A percentile compares a stretch with the other conserved stretches of the same genome.
Evolutionary conservation across 2,888 invertebrate genomes (phyloP).

Genomic region (Seira ritae): DNA sequence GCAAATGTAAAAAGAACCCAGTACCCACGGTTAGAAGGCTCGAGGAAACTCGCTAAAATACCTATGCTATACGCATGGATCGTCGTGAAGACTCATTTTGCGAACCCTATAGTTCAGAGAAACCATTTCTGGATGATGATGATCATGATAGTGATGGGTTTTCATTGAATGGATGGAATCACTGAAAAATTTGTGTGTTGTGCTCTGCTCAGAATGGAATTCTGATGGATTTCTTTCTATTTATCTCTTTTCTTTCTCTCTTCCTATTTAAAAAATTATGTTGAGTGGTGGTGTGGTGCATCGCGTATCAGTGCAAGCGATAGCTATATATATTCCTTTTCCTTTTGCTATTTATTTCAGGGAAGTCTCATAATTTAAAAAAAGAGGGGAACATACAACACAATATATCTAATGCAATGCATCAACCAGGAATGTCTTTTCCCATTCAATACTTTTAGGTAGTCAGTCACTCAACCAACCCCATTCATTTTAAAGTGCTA

Average conservation of each 20-base stretch:
- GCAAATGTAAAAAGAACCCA: too few species aligned
- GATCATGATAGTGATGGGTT: not conserved
- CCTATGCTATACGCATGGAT: too few species aligned
- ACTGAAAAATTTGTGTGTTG: constrained; percentile 19
- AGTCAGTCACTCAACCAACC: not conserved
- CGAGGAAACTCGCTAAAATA: too few species aligned
- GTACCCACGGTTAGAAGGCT: too few species aligned
- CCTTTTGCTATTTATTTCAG: not conserved
- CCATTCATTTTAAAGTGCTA: constrained; percentile 11
- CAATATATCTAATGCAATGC: too few species aligned
- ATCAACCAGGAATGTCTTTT: not conserved
- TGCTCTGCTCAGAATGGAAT: constrained; percentile 12
- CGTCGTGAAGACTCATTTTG: too few species aligned
- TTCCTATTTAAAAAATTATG: not conserved
- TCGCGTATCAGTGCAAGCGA: constrained; percentile 23
- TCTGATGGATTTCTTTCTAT: constrained; percentile 22
- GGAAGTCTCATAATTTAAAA: constrained; percentile 1
- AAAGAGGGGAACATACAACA: too few species aligned
- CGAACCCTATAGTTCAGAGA: constrained; percentile 16
- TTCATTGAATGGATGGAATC: constrained; percentile 14
- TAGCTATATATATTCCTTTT: too few species aligned
- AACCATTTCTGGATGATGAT: constrained; percentile 15
- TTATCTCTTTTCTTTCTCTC: constrained; percentile 9
- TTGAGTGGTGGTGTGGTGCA: not conserved
- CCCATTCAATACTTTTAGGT: too few species aligned